Conservation (phyloP, 2,888 invertebrate genomes). For the Acanthosepion lycidas region DNA sequence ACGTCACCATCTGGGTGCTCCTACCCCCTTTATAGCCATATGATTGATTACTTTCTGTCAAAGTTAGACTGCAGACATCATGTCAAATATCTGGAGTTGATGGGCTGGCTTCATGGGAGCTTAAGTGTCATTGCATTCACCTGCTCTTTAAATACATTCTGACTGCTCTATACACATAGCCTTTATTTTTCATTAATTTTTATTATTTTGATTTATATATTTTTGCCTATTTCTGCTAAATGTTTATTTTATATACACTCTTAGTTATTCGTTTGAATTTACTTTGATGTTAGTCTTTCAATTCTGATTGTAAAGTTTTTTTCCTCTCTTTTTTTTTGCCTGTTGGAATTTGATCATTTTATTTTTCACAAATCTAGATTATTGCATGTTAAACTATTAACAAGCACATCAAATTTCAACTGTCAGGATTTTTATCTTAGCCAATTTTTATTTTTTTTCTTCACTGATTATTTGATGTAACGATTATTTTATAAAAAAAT, state of each 20-base stretch:
- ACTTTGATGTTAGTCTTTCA: constrained; percentile 23
- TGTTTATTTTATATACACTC: neutral
- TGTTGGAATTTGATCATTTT: neutral
- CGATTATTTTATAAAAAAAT: neutral
- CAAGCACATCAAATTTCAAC: constrained; percentile 33
- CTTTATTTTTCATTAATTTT: neutral
- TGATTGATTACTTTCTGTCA: constrained; percentile 4
- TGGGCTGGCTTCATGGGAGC: constrained; percentile 23
- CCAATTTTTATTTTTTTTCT: neutral
- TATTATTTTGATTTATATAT: neutral
- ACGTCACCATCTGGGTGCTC: constrained; percentile 17
- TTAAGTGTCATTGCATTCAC: neutral
- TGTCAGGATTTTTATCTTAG: neutral
- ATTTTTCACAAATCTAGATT: neutral
- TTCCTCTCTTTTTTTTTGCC: neutral
- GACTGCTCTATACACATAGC: neutral
- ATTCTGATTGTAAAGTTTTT: no score
- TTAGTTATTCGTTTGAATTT: neutral
- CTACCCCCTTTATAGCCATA: neutral
- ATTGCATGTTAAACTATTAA: constrained; percentile 33
- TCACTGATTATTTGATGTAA: neutral
- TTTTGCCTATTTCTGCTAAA: neutral
- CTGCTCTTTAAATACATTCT: constrained; percentile 6
- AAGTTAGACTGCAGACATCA: constrained; percentile 33
- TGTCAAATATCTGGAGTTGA: constrained; percentile 10